Percentiles rank a stretch among this genome's conserved stretches.
Conservation (phyloP, 2,888 invertebrate genomes). For the Lepidonotus clava region DNA sequence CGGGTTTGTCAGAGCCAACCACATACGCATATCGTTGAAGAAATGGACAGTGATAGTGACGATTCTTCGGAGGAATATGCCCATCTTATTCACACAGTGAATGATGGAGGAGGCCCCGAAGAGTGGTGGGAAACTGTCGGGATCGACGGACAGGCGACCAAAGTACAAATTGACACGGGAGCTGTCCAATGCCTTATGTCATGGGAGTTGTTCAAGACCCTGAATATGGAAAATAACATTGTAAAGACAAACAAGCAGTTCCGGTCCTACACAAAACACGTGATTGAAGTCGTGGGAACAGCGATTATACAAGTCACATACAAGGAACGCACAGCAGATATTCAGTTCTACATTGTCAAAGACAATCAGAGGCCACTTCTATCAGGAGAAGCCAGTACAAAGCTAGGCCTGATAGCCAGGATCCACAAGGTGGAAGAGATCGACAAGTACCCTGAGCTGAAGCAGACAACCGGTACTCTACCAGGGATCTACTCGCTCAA, state of each 20-base stretch:
- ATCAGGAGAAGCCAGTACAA: constrained; percentile 24
- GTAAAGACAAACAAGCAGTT: neutral
- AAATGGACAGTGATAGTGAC: no score
- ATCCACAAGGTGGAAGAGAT: neutral
- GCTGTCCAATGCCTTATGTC: neutral
- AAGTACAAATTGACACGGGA: neutral
- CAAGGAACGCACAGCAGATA: neutral
- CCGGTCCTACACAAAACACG: neutral
- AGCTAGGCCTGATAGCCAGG: neutral
- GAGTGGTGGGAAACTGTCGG: neutral
- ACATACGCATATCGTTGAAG: no score
- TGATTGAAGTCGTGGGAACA: neutral
- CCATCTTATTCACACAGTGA: neutral
- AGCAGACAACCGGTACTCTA: neutral
- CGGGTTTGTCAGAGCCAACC: no score
- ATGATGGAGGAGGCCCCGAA: neutral
- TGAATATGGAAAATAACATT: neutral
- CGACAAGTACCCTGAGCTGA: constrained; percentile 45
- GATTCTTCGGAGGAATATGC: neutral
- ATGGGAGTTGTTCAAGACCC: neutral
- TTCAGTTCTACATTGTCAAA: neutral
- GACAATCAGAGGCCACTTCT: neutral
- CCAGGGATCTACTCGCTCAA: constrained; percentile 51
- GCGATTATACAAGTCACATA: neutral
- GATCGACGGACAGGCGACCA: neutral